A percentile compares a stretch with the other conserved stretches of the same genome.
These are phyloP conservation scores for Aphelocoma californica DNA, from an alignment of 2,797 vertebrate genomes.

Conservation along the genomic window DNA sequence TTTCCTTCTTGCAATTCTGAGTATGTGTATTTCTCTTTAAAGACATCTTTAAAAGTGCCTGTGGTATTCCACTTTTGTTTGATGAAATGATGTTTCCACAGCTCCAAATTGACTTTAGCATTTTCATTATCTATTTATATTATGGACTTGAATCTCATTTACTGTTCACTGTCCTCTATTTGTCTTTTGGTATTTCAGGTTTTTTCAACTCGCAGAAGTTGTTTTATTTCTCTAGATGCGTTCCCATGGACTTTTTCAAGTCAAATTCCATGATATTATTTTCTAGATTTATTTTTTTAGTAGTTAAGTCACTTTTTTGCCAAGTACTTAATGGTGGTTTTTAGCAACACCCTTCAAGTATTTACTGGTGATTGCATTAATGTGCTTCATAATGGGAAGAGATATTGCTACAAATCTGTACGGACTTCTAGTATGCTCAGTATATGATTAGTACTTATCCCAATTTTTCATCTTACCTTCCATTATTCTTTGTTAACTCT, in stretches of 20 bases:
- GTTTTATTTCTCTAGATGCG: slow-evolving; percentile 56
- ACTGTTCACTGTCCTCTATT: slow-evolving; percentile 53
- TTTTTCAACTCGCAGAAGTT: slow-evolving; percentile 52
- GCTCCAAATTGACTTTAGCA: neutral
- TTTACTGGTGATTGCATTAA: neutral
- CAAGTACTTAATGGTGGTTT: neutral
- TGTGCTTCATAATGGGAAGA: neutral
- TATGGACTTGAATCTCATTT: slow-evolving; percentile 41
- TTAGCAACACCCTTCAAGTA: slow-evolving; percentile 23
- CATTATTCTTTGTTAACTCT: slow-evolving; percentile 11
- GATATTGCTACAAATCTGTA: neutral
- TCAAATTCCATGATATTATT: slow-evolving; percentile 32
- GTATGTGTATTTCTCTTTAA: slow-evolving; percentile 13
- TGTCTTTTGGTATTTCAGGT: slow-evolving; percentile 60
- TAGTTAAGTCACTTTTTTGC: neutral
- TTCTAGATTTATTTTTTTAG: neutral
- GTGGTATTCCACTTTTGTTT: slow-evolving; percentile 4
- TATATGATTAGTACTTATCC: neutral
- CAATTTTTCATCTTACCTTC: neutral
- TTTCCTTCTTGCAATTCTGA: neutral
- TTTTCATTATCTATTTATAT: slow-evolving; percentile 44
- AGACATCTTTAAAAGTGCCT: slow-evolving; percentile 12
- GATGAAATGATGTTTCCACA: slow-evolving; percentile 15
- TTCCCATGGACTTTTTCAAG: slow-evolving; percentile 42
- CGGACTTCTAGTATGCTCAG: neutral